These are phyloP conservation scores for Dinoponera quadriceps DNA, from an alignment of 1,140 invertebrate species.

Conservation along the genomic window DNA sequence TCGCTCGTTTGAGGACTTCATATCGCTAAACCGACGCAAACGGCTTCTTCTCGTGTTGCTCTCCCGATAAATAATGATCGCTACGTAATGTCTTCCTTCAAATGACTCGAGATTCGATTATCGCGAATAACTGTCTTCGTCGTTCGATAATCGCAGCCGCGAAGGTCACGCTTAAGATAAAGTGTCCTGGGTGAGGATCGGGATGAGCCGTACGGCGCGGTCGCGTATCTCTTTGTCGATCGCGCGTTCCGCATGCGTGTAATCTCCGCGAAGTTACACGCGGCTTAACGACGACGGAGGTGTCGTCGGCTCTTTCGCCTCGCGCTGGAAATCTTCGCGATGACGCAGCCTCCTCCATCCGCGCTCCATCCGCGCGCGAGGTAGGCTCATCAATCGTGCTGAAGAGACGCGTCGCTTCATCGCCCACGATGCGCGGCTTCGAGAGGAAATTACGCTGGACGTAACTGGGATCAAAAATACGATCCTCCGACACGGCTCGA, in stretches of 20 bases:
- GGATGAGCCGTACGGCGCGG: background rate
- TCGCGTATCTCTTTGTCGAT: conserved; percentile 18
- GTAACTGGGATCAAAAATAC: conserved; percentile 50
- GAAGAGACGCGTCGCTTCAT: conserved; percentile 16
- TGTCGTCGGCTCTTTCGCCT: conserved; percentile 36
- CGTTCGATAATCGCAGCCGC: conserved; percentile 20
- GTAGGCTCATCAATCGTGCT: conserved; percentile 49
- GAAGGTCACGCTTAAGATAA: background rate
- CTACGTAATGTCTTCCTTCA: conserved; percentile 2
- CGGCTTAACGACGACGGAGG: conserved; percentile 26
- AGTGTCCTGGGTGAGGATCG: conserved; percentile 1
- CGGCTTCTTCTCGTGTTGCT: too few species aligned
- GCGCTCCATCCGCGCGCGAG: background rate
- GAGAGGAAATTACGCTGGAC: conserved; percentile 35
- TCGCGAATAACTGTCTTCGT: conserved; percentile 25
- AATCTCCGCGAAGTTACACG: conserved; percentile 38
- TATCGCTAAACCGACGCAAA: background rate
- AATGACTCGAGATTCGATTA: conserved; percentile 33
- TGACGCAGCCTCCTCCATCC: conserved; percentile 42
- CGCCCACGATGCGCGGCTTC: conserved; percentile 49
- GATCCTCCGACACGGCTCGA: background rate
- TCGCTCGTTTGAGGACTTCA: background rate
- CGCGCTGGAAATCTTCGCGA: conserved; percentile 40
- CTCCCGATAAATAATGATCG: conserved; percentile 6
- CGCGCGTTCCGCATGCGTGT: conserved; percentile 48